Conservation (phyloP, 2,797 vertebrate species). For the Balearica regulorum region DNA sequence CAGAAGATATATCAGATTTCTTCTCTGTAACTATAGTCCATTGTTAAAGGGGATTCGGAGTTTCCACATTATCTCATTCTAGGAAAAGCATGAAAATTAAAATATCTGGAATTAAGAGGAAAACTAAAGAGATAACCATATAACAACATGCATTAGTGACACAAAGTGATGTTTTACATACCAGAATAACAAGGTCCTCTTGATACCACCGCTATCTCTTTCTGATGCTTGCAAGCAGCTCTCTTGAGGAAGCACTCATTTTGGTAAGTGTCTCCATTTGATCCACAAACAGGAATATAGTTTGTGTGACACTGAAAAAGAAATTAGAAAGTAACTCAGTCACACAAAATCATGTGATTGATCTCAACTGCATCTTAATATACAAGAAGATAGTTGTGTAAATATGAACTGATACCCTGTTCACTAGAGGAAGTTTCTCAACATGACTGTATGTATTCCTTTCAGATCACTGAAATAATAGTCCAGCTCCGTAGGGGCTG, state of each 20-base stretch:
- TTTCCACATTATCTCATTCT: not conserved
- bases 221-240: slow-evolving; percentile 93
- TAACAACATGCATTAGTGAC: not conserved
- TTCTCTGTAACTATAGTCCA: not conserved
- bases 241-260: slow-evolving; percentile 94
- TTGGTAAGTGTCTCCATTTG: slow-evolving; percentile 96
- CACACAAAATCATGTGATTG: not conserved
- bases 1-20: not conserved
- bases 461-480: not conserved
- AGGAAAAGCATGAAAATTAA: not conserved
- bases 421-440: slow-evolving; percentile 6
- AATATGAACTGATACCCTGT: not conserved
- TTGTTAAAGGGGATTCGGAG: not conserved
- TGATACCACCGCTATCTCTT: slow-evolving; percentile 84
- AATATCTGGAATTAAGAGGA: not conserved
- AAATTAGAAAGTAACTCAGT: slow-evolving; percentile 31
- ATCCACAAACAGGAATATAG: slow-evolving; percentile 93
- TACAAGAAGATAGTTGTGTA: not conserved
- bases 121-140: not conserved
- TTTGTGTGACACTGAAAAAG: slow-evolving; percentile 89
- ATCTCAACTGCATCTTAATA: not conserved
- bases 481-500: not conserved
- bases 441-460: not conserved
- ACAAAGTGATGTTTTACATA: slow-evolving; percentile 69
- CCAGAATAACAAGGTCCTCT: slow-evolving; percentile 88